Conservation (phyloP, 2,888 invertebrate species). For the Caenorhabditis sp. region DNA sequence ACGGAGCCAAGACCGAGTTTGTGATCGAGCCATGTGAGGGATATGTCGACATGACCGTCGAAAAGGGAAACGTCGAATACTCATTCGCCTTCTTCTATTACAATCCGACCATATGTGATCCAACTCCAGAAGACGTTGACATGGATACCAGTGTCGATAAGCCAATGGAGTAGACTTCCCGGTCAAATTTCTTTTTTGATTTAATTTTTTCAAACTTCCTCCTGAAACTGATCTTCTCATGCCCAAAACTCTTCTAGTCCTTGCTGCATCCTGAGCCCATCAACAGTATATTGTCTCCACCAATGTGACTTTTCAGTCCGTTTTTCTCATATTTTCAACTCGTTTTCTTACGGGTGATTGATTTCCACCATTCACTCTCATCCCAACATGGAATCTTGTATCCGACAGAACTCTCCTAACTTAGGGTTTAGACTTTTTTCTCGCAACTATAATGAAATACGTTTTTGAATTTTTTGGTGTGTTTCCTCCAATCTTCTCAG, state of each 20-base stretch:
- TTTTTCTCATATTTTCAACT: constrained; percentile 15
- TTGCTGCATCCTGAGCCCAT: not conserved
- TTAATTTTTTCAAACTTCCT: constrained; percentile 4
- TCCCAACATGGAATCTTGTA: not conserved
- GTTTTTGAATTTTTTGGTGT: not conserved
- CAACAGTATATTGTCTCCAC: not conserved
- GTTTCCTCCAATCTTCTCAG: not conserved
- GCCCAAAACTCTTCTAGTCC: constrained; percentile 12
- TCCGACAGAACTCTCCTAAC: not conserved
- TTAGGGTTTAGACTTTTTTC: constrained; percentile 40
- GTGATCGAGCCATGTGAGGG: constrained; percentile 71
- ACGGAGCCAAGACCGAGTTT: constrained; percentile 70
- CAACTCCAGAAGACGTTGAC: constrained; percentile 61
- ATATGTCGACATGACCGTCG: constrained; percentile 79
- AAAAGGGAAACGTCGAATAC: constrained; percentile 77
- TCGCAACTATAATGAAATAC: not conserved
- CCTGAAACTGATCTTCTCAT: constrained; percentile 14
- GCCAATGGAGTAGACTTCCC: constrained; percentile 16
- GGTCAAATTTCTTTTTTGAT: not conserved
- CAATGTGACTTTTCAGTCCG: not conserved
- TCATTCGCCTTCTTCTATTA: constrained; percentile 82
- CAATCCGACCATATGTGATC: constrained; percentile 78
- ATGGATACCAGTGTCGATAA: constrained; percentile 26
- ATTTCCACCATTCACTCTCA: not conserved
- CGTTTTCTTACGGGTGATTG: constrained; percentile 15